A percentile compares a stretch with the other conserved stretches of the same genome.
Evolutionary conservation across 2,888 invertebrate genomes (phyloP).

Genomic region (Xanthia icteritia): DNA sequence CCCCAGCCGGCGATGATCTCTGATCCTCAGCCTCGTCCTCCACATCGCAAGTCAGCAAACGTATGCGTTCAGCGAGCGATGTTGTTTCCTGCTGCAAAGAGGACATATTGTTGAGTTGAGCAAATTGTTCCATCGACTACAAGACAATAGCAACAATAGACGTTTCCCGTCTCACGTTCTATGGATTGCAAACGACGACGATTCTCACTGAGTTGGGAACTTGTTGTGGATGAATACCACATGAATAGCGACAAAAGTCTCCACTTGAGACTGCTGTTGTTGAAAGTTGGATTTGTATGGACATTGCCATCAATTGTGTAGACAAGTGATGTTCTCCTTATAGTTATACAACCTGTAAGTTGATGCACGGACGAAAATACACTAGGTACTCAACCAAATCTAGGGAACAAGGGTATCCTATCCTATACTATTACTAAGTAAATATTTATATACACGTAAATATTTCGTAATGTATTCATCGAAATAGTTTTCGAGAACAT

Average conservation of each 20-base stretch:
- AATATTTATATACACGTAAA: too few species aligned
- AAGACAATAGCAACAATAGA: conserved; percentile 45
- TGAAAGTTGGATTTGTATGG: conserved; percentile 14
- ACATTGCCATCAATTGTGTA: background rate
- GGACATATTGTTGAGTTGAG: conserved; percentile 31
- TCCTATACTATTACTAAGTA: too few species aligned
- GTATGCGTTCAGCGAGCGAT: conserved; percentile 96
- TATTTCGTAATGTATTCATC: too few species aligned
- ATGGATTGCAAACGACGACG: conserved; percentile 20
- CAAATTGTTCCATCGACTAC: conserved; percentile 33
- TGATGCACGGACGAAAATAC: background rate
- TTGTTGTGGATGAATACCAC: conserved; percentile 27
- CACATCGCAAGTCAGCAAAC: conserved; percentile 95
- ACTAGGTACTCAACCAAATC: too few species aligned
- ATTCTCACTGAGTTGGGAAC: conserved; percentile 24
- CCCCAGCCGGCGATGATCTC: conserved; percentile 92
- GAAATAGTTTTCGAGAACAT: too few species aligned
- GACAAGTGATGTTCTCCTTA: background rate
- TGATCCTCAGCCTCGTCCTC: conserved; percentile 92
- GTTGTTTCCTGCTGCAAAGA: conserved; percentile 91
- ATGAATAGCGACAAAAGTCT: conserved; percentile 30
- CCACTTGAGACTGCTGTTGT: conserved; percentile 8
- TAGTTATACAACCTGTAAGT: background rate
- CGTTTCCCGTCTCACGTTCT: conserved; percentile 16
- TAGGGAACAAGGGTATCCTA: too few species aligned